A percentile compares a stretch with the other conserved stretches of the same genome.
phyloP scores from a whole-genome alignment of 2,113 vertebrate species.

The Larimichthys crocea region DNA sequence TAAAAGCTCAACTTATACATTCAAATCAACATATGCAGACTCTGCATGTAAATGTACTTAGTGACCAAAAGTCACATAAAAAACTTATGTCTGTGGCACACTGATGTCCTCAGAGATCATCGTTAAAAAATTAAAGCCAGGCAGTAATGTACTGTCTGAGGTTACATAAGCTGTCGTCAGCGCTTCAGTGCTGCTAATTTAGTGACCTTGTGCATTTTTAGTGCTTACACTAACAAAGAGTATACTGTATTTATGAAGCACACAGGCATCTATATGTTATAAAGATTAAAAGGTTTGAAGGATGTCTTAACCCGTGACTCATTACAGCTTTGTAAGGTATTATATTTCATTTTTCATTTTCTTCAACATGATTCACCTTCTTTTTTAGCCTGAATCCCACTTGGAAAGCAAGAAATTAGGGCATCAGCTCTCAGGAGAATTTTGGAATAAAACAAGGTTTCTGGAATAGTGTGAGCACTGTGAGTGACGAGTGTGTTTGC shows the following conservation, averaged over 20 bases:
- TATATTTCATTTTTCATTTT: slow-evolving; percentile 70
- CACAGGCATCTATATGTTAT: slow-evolving; percentile 2
- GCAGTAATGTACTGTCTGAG: slow-evolving; percentile 3
- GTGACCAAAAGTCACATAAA: slow-evolving; percentile 7
- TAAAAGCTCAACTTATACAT: not conserved
- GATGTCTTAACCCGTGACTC: slow-evolving; percentile 63
- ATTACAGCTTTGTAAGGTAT: slow-evolving; percentile 58
- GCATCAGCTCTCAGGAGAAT: slow-evolving; percentile 72
- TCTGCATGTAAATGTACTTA: not conserved
- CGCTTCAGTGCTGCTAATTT: not conserved
- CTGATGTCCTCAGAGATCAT: slow-evolving; percentile 15
- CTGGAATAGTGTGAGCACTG: slow-evolving; percentile 60
- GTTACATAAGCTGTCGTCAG: slow-evolving; percentile 29
- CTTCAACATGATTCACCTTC: slow-evolving; percentile 73
- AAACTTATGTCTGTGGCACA: not conserved
- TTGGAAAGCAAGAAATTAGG: slow-evolving; percentile 79
- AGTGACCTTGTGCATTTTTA: slow-evolving; percentile 23
- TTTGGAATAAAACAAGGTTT: slow-evolving; percentile 77
- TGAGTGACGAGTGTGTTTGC: slow-evolving; percentile 60
- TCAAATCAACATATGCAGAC: not conserved
- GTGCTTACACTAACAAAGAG: not conserved
- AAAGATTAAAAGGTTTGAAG: slow-evolving; percentile 30
- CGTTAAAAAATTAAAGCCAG: slow-evolving; percentile 17
- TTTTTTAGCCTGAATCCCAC: slow-evolving; percentile 76
- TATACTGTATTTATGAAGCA: slow-evolving; percentile 36